Evolutionary conservation across 2,113 vertebrate species (phyloP), one percentile per base, ranked within the genome.

Genomic region (Scytalopus superciliaris): DNA sequence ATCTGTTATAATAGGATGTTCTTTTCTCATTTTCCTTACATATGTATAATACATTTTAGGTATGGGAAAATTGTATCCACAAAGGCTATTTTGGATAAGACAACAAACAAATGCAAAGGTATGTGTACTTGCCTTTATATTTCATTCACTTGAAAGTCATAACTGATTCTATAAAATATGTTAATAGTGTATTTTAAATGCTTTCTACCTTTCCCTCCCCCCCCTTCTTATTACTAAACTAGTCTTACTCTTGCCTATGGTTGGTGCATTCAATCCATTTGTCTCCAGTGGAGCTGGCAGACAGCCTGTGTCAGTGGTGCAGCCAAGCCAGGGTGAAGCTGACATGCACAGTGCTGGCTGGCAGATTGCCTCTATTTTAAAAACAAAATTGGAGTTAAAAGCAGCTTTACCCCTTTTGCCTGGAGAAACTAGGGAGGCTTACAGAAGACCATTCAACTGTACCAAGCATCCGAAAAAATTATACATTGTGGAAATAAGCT

Each of bases 91-190:
- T 98, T 99, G 99, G 99, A 99, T 98, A 99, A 99, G 97, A 98
- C 99, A 66, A 99, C 99, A 90, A 99, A 99, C 98, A 99, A 99
- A 98, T 99, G 99, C 97, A 99, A 99, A 99, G 99, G 99, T 99
- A 98, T 70, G 97, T 96, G 96, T 74, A 84, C 94, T 89, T 91
- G 69, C 72, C 77, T 60, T 87, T 95, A 64, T 62, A 55, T 60
- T 69, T 14, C 16, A 2, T 68, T 93, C 49, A 66, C 7, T 8
- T 84, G 22, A 23, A 90, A 63, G 56, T 55, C 2, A 0, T 35
- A 74, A 83, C 7, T 24, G 10, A 56, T 62, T 73, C 39, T 57
- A 6, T 80, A 47, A 52, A 85, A 52, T 66, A 42, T 0, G 0
- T 64, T 44, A 22, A 27, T 66, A 47, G 67, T 72, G 25, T 49